Base-by-base conservation (phyloP, 1,140 invertebrate genomes). In the Hycleus phaleratus region DNA sequence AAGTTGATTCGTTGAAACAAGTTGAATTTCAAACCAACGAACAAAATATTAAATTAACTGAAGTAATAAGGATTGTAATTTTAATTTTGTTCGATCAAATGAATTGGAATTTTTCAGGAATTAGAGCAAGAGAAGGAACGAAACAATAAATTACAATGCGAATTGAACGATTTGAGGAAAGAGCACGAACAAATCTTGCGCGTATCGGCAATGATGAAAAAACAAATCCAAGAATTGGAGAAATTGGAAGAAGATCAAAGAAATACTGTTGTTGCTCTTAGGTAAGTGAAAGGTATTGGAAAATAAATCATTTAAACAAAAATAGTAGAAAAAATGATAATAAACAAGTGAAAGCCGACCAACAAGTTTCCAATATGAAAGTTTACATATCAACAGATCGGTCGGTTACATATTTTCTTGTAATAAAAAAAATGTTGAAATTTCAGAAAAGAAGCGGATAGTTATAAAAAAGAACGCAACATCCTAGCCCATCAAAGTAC, bases 11-110 rank as follows among this genome's bases (percentile, higher is more conserved):
- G 1, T 80, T 82, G 0, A 78, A 79, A 18, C 74, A 86, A 42
- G 79, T 82, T 47, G 85, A 87, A 73, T 87, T 86, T 58, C 85
- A 87, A 64, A 82, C 85, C 0, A 82, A 83, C 48, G 85, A 87
- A 67, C 75, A 82, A 40, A 77, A 75, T 51, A 74, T 76, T 1
- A 75, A 78, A 32, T 60, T 79, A 12, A 68, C 72, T 7, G 78
- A 80, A 71, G 32, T 32, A 32, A 32, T 32, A 32, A 32, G 1
- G 32, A 32, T 5, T 18, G 78, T 79, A 59, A 47, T 51, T 54
- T 46, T 26, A 26, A 49, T 10, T 3, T 10, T 26, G 32, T 52
- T 25, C 10, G 49, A 26, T 44, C 12, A 26, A 3, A 52, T 11
- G 11, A 11, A 24, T 58, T 63, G 4, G 63, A 78, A 62, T 32